Conservation (phyloP, 2,888 invertebrate genomes). For the Eristalis tenax region DNA sequence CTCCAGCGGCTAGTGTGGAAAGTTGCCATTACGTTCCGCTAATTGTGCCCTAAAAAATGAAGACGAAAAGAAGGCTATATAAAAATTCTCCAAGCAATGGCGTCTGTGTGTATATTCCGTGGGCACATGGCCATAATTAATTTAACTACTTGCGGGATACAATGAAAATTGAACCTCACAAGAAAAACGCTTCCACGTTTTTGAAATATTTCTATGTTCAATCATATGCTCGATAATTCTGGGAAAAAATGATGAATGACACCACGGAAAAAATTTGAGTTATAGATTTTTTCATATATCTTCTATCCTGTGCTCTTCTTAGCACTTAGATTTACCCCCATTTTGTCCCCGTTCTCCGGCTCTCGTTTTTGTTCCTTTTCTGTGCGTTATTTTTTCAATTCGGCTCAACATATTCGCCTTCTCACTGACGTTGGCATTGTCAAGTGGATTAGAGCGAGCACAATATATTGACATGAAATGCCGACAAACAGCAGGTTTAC, state of each 20-base stretch:
- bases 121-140: constrained; percentile 65
- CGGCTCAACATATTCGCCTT: constrained; percentile 6
- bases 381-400: constrained; percentile 62
- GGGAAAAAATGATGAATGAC: constrained; percentile 52
- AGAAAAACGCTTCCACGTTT: neutral
- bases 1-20: constrained; percentile 66
- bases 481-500: constrained; percentile 71
- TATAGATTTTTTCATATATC: constrained; percentile 47
- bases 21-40: constrained; percentile 71
- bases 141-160: constrained; percentile 1
- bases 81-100: constrained; percentile 65
- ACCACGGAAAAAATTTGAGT: constrained; percentile 41
- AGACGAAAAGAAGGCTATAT: constrained; percentile 42
- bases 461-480: constrained; percentile 37
- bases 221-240: constrained; percentile 7
- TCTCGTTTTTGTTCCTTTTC: constrained; percentile 57
- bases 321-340: constrained; percentile 42
- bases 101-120: constrained; percentile 65
- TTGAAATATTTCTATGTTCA: constrained; percentile 16
- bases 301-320: constrained; percentile 23
- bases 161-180: neutral
- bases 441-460: constrained; percentile 50
- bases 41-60: constrained; percentile 48
- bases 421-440: constrained; percentile 1
- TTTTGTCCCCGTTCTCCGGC: constrained; percentile 56